Evolutionary conservation across 2,113 vertebrate species (phyloP), one percentile per base, ranked within the genome.

Genomic region (Psittacara wagleri): DNA sequence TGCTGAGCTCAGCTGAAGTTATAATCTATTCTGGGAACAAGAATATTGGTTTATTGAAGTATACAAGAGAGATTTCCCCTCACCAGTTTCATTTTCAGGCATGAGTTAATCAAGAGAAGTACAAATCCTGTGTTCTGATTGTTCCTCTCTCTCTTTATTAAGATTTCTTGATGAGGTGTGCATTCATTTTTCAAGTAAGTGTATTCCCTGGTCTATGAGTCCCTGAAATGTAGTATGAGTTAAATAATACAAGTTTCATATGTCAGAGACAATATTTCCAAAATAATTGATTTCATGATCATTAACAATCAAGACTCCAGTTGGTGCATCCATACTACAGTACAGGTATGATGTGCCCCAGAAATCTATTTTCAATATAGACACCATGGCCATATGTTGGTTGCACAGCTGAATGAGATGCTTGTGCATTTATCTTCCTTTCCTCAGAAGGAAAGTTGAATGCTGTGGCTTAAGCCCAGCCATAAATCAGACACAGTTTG

Each of bases 381-480:
- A 43, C 31, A 80, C 2, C 5, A 25, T 31, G 16, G 1, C 10
- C 8, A 43, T 2, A 8, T 17, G 20, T n/a, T 80, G 7, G 11
- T n/a, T 41, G 12, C 49, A 35, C 13, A 39, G 11, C 6, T 61
- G 35, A 27, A 44, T 55, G 6, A 82, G 18, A 62, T 20, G 0
- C 0, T 35, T 63, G 13, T n/a, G 5, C 6, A 20, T 2, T 11
- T 13, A 29, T 2, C 2, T 2, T 77, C 15, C 2, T 70, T 83
- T 70, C 23, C 14, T 43, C 23, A 23, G 27, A 84, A 35, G 9
- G 17, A 87, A 77, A 62, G 13, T 41, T 64, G 33, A 55, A 11
- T 48, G 48, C 11, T 48, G 48, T 48, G 48, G 48, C 17, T 48
- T 48, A 48, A 48, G 48, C 48, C 11, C 48, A 48, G 11, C 6